These are phyloP conservation scores for Chaenodraco wilsoni DNA, from an alignment of 2,797 vertebrate species.

Conservation along the genomic window DNA sequence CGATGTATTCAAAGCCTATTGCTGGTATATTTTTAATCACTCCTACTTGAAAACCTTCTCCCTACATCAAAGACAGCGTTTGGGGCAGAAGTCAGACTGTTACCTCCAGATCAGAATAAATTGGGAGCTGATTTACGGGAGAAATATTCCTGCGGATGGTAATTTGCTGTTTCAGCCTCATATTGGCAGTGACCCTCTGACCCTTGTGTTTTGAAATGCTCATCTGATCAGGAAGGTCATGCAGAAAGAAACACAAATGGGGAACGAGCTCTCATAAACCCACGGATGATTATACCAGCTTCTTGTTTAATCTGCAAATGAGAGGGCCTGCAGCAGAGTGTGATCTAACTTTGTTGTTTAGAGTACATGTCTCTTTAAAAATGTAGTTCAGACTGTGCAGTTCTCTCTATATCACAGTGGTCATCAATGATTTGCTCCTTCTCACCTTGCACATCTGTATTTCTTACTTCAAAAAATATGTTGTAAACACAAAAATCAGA, in stretches of 20 bases:
- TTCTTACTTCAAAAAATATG: slow-evolving; percentile 27
- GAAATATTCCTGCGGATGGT: slow-evolving; percentile 61
- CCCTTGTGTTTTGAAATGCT: slow-evolving; percentile 59
- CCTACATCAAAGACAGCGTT: slow-evolving; percentile 67
- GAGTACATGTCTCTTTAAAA: slow-evolving; percentile 23
- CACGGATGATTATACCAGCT: slow-evolving; percentile 46
- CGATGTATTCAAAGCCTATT: slow-evolving; percentile 16
- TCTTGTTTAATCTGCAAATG: slow-evolving; percentile 50
- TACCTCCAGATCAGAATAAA: slow-evolving; percentile 53
- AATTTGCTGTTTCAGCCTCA: slow-evolving; percentile 56
- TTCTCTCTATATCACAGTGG: slow-evolving; percentile 21
- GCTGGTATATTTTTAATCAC: slow-evolving; percentile 62
- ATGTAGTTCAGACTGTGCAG: slow-evolving; percentile 12
- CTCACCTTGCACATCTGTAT: slow-evolving; percentile 18
- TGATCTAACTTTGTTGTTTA: slow-evolving; percentile 2
- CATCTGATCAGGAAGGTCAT: slow-evolving; percentile 53
- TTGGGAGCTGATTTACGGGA: slow-evolving; percentile 54
- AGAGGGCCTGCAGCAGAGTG: slow-evolving; percentile 16
- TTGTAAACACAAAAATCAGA: slow-evolving; percentile 6
- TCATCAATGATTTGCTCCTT: slow-evolving; percentile 21
- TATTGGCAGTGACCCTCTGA: slow-evolving; percentile 39
- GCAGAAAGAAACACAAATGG: slow-evolving; percentile 35
- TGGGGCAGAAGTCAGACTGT: slow-evolving; percentile 56
- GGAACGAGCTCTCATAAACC: slow-evolving; percentile 40
- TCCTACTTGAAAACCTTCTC: slow-evolving; percentile 51